Percentiles rank a stretch among this genome's conserved stretches.
Conservation (phyloP, 2,797 vertebrate species). For the Amazona ochrocephala region DNA sequence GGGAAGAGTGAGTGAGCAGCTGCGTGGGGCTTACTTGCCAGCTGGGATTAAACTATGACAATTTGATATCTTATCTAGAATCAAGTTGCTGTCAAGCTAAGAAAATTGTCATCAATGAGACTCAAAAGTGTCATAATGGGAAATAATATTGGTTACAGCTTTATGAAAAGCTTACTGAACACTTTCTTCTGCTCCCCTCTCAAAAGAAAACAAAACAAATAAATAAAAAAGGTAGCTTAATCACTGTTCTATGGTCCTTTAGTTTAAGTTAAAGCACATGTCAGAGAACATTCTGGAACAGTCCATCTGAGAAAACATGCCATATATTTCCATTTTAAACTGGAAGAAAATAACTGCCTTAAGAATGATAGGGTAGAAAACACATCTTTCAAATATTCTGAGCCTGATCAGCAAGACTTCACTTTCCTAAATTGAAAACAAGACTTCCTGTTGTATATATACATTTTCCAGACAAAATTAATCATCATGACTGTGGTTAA, state of each 20-base stretch:
- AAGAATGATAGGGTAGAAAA: neutral
- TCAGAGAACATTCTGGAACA: neutral
- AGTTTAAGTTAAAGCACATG: neutral
- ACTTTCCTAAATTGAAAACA: neutral
- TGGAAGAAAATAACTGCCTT: neutral
- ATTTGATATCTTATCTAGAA: neutral
- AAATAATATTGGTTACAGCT: neutral
- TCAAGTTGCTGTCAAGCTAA: neutral
- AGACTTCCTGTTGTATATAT: accelerated
- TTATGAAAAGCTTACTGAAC: neutral
- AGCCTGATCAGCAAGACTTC: neutral
- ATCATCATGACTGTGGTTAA: neutral
- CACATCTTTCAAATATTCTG: neutral
- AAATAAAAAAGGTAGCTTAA: neutral
- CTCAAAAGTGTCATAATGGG: neutral
- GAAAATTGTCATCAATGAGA: neutral
- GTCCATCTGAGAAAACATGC: neutral
- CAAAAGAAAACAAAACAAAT: neutral
- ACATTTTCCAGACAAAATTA: neutral
- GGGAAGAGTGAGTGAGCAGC: neutral
- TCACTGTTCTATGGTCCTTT: neutral
- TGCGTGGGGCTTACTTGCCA: neutral
- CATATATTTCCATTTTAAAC: neutral
- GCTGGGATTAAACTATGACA: neutral
- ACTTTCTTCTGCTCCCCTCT: neutral